Evolutionary conservation across 2,888 invertebrate species (phyloP), one percentile per base, ranked within the genome.

Genomic region (Archips crataeganus): DNA sequence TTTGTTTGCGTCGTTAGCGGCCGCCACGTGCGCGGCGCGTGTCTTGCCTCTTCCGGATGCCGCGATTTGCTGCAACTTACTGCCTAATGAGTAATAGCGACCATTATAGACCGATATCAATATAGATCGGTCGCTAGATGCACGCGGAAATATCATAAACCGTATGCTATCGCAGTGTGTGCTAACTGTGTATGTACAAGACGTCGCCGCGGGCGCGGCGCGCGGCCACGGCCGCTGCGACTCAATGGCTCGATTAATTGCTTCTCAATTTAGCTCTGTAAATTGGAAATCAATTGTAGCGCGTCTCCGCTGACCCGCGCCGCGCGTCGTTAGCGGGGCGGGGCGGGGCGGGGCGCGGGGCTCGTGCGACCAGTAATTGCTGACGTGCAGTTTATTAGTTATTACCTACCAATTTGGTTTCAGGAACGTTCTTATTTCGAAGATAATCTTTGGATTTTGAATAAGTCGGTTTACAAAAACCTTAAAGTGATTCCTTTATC

Each of bases 201-300:
- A 2, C 13, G n/a, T 3, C 49, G 49, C 3, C 49, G n/a, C 49
- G 5, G 9, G 51, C 51, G 68, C 23, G 39, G 61, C 23, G n/a
- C 63, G 63, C 63, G 62, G 10, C 62, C 39, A 59, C 65, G 65
- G 23, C 64, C 61, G 72, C 62, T 45, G 62, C 72, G 62, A 67
- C 57, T 72, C 72, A 57, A 63, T 72, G 62, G 72, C 72, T 67
- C 71, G 9, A 66, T 72, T 72, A 68, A 72, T 72, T 72, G 67
- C 72, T 68, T 68, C 67, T 72, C 72, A 67, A 72, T 72, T 68
- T 69, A 73, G 63, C 62, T 61, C 57, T 60, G 68, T 73, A 69
- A 69, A 73, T 73, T 73, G 73, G 51, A 73, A 68, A 73, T 42
- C 73, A 73, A 73, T 73, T 73, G 73, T 68, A 63, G 54, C 67